Conservation (phyloP, 2,888 invertebrate genomes). For the Himalopsyche anomala region DNA sequence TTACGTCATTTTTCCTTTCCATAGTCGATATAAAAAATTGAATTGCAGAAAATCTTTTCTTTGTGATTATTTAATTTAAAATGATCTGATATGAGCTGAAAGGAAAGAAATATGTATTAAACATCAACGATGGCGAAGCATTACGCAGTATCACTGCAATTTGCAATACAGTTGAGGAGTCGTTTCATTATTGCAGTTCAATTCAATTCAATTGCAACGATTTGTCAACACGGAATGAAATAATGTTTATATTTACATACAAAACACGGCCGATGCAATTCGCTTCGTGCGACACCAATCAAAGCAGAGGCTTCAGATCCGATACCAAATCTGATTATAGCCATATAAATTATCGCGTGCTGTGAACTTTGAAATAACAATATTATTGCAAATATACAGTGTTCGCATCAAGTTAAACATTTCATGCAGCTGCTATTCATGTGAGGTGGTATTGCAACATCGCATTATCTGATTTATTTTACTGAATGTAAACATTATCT, state of each 20-base stretch:
- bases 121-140: too few relatives aligned
- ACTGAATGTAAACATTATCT: too few relatives aligned
- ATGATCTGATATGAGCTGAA: too few relatives aligned
- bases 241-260: conserved; percentile 51
- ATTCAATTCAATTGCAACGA: conserved; percentile 44
- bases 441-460: too few relatives aligned
- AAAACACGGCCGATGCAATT: conserved; percentile 48
- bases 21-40: too few relatives aligned
- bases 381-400: not conserved
- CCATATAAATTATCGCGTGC: conserved; percentile 16
- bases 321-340: not conserved
- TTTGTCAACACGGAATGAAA: conserved; percentile 48
- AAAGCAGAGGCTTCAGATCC: conserved; percentile 38
- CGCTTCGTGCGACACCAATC: conserved; percentile 48
- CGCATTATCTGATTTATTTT: too few relatives aligned
- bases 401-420: not conserved
- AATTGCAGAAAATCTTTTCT: too few relatives aligned
- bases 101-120: too few relatives aligned
- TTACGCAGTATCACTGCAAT: too few relatives aligned
- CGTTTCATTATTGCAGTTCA: not conserved
- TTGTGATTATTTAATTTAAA: too few relatives aligned
- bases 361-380: conserved; percentile 17
- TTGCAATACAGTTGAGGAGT: not conserved
- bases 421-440: not conserved
- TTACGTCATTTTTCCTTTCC: too few relatives aligned